Base-by-base conservation (phyloP, 2,888 invertebrate species). In the Crepidodera aurea region DNA sequence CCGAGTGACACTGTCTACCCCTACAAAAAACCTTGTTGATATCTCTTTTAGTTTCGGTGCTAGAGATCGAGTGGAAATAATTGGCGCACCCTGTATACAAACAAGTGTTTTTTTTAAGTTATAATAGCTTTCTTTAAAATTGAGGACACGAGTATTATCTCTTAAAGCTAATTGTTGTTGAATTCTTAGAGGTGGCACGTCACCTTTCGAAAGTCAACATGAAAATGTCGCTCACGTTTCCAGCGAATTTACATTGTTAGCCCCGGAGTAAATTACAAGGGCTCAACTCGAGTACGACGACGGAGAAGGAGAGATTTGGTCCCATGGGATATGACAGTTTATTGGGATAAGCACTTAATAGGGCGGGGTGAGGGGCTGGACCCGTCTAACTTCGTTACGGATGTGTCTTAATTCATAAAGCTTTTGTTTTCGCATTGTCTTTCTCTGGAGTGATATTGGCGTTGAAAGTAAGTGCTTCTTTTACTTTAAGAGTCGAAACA, bases 271-370 rank as follows among this genome's bases (percentile, higher is more conserved):
- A 77, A 78, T 78, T 78, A 77, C 77, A 75, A 72, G 73, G 76
- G 73, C 73, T 75, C 73, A 74, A 74, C 72, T 70, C 72, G 68
- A 73, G 42, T 27, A 15, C 25, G 44, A 39, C 40, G 56, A 16
- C 44, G 37, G 48, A 73, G 71, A 69, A 74, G 74, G 71, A 71
- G 70, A 71, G 71, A 70, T 70, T 75, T 72, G 65, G 72, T 71
- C 77, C 74, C 77, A 68, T 70, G 77, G 74, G 78, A 78, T 75
- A 79, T 78, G 78, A 78, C 78, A 79, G 78, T 79, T 79, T 79
- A 79, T 79, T 77, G 78, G 78, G 78, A 79, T 79, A 78, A 78
- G 78, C 78, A 78, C 79, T 79, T 78, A 78, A 79, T 78, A 77
- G 78, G 74, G 72, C 72, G 62, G 71, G 63, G 54, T 58, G 54